Percentiles rank a stretch among this genome's conserved stretches.
These are phyloP conservation scores for Nannoperca obscura DNA, from an alignment of 2,797 vertebrate genomes.

Conservation along the genomic window DNA sequence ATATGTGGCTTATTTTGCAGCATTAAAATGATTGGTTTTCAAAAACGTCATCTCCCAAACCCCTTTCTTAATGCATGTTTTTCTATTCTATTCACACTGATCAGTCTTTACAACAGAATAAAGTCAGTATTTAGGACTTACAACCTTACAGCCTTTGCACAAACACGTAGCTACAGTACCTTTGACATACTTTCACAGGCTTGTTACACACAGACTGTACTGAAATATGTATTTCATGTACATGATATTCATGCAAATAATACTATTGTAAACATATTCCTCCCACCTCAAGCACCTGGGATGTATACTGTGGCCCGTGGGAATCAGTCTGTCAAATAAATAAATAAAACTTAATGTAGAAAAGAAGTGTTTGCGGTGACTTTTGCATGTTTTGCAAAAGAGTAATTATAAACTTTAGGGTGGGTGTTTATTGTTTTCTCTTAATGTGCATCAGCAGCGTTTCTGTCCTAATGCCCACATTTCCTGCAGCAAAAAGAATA, in stretches of 20 bases:
- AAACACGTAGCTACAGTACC: conserved; percentile 56
- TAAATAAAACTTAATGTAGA: neutral
- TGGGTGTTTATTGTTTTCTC: neutral
- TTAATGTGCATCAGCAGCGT: neutral
- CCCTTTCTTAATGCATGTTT: neutral
- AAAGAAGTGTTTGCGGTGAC: neutral
- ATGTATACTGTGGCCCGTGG: neutral
- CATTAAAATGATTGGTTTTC: neutral
- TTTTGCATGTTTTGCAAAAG: neutral
- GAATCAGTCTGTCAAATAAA: neutral
- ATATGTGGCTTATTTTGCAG: neutral
- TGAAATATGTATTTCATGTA: conserved; percentile 9
- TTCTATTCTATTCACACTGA: neutral
- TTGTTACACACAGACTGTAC: conserved; percentile 8
- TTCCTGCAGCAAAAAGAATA: neutral
- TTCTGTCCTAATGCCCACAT: neutral
- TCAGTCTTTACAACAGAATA: neutral
- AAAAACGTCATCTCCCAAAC: neutral
- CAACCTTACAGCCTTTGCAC: conserved; percentile 59
- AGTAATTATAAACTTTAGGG: neutral
- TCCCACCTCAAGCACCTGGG: neutral
- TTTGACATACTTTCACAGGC: conserved; percentile 7
- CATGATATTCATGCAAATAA: conserved; percentile 7
- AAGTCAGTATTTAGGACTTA: conserved; percentile 10
- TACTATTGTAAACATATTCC: neutral